phyloP scores from a whole-genome alignment of 2,888 invertebrate genomes.

The Pseudococcus longispinus region DNA sequence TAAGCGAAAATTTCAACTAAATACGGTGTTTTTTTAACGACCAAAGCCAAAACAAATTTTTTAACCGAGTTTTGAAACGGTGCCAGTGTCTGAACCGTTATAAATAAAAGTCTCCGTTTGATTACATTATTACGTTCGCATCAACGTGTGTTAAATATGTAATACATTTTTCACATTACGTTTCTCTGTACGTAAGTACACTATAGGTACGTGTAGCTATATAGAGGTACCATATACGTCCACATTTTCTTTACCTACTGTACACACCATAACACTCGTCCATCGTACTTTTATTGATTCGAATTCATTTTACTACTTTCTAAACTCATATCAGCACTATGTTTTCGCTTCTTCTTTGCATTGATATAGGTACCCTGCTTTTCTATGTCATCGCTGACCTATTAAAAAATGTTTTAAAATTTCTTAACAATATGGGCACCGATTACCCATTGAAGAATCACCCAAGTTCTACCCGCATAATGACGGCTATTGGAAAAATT shows the following conservation, averaged over 20 bases:
- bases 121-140: constrained; percentile 35
- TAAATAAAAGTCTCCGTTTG: constrained; percentile 40
- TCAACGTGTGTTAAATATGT: constrained; percentile 41
- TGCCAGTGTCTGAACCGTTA: constrained; percentile 30
- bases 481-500: neutral
- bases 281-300: neutral
- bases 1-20: neutral
- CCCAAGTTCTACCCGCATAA: neutral
- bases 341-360: neutral
- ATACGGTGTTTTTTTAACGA: neutral
- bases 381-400: neutral
- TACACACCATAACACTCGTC: neutral
- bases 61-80: neutral
- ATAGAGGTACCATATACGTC: neutral
- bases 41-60: constrained; percentile 37
- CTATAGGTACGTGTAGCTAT: neutral
- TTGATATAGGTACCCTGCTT: neutral
- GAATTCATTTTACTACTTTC: constrained; percentile 24
- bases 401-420: neutral
- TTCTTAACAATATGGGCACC: neutral
- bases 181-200: neutral
- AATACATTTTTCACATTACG: constrained; percentile 2
- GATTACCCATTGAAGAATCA: neutral
- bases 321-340: constrained; percentile 12
- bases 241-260: neutral